Percentiles rank a stretch among this genome's conserved stretches.
phyloP scores from a whole-genome alignment of 2,113 vertebrate species.

The Varanus komodoensis region DNA sequence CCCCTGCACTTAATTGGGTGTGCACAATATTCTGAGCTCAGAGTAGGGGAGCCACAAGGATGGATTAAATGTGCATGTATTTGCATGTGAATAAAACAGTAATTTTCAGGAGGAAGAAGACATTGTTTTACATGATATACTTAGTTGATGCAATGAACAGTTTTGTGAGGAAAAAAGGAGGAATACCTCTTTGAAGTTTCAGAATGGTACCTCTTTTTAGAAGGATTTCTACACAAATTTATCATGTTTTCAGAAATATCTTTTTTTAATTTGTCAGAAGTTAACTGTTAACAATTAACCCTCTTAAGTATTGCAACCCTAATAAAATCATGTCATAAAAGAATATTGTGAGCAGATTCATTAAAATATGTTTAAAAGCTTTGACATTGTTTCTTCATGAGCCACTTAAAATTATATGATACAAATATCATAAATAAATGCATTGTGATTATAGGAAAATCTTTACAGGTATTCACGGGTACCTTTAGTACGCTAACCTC shows the following conservation, averaged over 20 bases:
- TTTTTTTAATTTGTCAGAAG: neutral
- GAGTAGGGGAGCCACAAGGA: no score
- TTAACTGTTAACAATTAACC: neutral
- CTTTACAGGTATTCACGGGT: neutral
- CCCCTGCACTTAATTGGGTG: no score
- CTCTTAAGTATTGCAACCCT: neutral
- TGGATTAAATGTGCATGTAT: neutral
- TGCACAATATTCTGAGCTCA: no score
- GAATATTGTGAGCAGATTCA: neutral
- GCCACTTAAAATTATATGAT: no score
- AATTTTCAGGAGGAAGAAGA: neutral
- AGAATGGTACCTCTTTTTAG: neutral
- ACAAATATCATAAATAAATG: no score
- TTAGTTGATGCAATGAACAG: neutral
- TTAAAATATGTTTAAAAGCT: neutral
- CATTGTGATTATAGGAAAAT: neutral
- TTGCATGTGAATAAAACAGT: neutral
- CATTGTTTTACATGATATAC: neutral
- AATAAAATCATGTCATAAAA: neutral
- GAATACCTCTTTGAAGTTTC: neutral
- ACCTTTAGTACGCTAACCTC: neutral
- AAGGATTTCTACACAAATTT: neutral
- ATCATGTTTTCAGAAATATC: no score
- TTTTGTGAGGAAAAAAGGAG: neutral
- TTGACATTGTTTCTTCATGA: neutral